phyloP scores from a whole-genome alignment of 2,797 vertebrate genomes.

The Etheostoma perlongum region DNA sequence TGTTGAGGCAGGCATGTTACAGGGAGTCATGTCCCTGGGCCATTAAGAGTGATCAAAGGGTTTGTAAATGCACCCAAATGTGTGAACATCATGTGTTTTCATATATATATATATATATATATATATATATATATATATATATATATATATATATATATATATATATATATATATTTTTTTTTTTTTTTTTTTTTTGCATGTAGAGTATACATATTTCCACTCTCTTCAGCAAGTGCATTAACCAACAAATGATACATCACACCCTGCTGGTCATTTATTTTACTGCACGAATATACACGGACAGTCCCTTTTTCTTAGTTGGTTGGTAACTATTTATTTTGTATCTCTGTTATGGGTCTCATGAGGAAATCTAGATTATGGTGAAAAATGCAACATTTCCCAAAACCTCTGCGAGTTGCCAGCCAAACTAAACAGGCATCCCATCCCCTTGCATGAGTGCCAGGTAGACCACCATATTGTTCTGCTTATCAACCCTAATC shows the following conservation, averaged over 20 bases:
- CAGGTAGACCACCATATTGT: constrained; percentile 70
- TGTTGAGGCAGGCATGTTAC: constrained; percentile 13
- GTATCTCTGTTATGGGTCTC: constrained; percentile 1
- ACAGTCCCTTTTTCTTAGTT: neutral
- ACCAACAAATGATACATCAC: constrained; percentile 52
- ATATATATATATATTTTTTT: no score
- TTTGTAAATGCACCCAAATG: constrained; percentile 41
- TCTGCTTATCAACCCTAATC: constrained; percentile 66
- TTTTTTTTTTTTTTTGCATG: neutral
- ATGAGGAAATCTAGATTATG: constrained; percentile 19
- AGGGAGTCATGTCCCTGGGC: constrained; percentile 27
- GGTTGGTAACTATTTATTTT: neutral
- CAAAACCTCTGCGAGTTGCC: constrained; percentile 21
- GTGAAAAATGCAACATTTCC: constrained; percentile 25
- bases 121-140: no score
- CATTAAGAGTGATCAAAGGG: constrained; percentile 66
- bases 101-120: no score
- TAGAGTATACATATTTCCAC: constrained; percentile 22
- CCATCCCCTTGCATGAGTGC: constrained; percentile 23
- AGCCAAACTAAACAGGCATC: constrained; percentile 55
- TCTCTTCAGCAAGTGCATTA: constrained; percentile 15
- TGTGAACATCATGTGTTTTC: constrained; percentile 13
- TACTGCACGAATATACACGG: constrained; percentile 33
- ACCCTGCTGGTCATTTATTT: constrained; percentile 67
- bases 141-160: no score